A percentile compares a stretch with the other conserved stretches of the same genome.
Evolutionary conservation across 2,888 invertebrate species (phyloP).

Genomic region (Protophormia terraenovae): DNA sequence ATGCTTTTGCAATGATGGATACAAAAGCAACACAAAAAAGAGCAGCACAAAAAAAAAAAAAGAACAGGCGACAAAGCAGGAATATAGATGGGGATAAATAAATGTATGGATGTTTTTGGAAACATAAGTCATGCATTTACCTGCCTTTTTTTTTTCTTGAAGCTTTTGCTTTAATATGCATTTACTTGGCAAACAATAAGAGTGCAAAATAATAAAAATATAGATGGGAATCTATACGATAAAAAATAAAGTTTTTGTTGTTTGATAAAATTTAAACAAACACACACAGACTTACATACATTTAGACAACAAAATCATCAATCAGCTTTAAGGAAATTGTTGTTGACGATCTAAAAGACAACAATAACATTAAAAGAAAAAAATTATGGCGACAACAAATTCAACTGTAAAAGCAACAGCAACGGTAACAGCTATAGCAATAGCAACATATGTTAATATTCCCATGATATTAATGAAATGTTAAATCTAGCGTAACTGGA

Average conservation of each 20-base stretch:
- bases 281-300: neutral
- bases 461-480: slow-evolving; percentile 67
- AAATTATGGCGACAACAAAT: slow-evolving; percentile 24
- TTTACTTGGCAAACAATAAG: slow-evolving; percentile 42
- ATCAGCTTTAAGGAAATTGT: slow-evolving; percentile 53
- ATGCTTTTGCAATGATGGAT: slow-evolving; percentile 56
- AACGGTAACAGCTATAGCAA: slow-evolving; percentile 11
- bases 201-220: slow-evolving; percentile 8
- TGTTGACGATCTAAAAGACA: slow-evolving; percentile 16
- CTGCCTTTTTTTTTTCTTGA: slow-evolving; percentile 51
- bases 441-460: slow-evolving; percentile 61
- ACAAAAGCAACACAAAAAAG: slow-evolving; percentile 38
- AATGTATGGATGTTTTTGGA: neutral
- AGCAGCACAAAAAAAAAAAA: slow-evolving; percentile 26
- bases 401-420: neutral
- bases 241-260: slow-evolving; percentile 34
- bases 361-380: neutral
- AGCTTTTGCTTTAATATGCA: slow-evolving; percentile 49
- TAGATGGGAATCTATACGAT: slow-evolving; percentile 60
- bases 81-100: slow-evolving; percentile 10
- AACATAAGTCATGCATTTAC: slow-evolving; percentile 61
- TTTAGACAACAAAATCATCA: slow-evolving; percentile 27
- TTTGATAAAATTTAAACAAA: slow-evolving; percentile 27
- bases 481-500: slow-evolving; percentile 71
- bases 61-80: slow-evolving; percentile 57